These are phyloP conservation scores for Choristoneura rosaceana DNA, from an alignment of 2,888 invertebrate genomes.

Conservation along the genomic window DNA sequence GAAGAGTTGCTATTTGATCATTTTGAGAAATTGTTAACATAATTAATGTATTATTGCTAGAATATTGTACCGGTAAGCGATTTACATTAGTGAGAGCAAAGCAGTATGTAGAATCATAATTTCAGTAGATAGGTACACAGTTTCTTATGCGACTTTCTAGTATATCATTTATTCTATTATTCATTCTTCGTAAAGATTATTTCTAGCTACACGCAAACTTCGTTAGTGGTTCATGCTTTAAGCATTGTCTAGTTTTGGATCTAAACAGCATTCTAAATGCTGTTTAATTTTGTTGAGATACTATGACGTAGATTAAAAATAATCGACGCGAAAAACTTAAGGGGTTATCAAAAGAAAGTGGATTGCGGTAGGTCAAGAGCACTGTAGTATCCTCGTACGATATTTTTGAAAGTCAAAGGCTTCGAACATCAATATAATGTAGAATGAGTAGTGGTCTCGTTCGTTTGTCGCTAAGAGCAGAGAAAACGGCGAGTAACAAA, in stretches of 20 bases:
- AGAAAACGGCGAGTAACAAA: not conserved
- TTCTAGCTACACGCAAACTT: constrained; percentile 37
- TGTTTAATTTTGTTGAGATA: constrained; percentile 16
- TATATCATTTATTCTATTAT: constrained; percentile 31
- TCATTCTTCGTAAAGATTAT: constrained; percentile 34
- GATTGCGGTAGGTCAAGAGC: constrained; percentile 31
- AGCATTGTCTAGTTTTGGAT: constrained; percentile 20
- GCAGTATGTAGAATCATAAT: constrained; percentile 4
- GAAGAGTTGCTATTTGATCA: constrained; percentile 59
- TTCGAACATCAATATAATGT: not conserved
- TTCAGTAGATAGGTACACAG: constrained; percentile 2
- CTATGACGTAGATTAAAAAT: not conserved
- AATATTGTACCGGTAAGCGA: constrained; percentile 14
- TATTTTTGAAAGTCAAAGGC: constrained; percentile 4
- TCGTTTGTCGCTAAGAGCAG: not conserved
- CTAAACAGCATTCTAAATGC: constrained; percentile 13
- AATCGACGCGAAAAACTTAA: constrained; percentile 10
- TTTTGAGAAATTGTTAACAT: constrained; percentile 52
- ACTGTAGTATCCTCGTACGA: constrained; percentile 13
- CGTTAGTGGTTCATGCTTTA: constrained; percentile 31
- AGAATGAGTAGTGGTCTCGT: not conserved
- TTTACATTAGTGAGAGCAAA: not conserved
- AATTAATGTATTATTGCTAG: constrained; percentile 38
- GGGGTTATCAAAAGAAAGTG: constrained; percentile 24
- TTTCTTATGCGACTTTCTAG: constrained; percentile 15